phyloP scores from a whole-genome alignment of 1,140 invertebrate species.

The Apocrypta bakeri region DNA sequence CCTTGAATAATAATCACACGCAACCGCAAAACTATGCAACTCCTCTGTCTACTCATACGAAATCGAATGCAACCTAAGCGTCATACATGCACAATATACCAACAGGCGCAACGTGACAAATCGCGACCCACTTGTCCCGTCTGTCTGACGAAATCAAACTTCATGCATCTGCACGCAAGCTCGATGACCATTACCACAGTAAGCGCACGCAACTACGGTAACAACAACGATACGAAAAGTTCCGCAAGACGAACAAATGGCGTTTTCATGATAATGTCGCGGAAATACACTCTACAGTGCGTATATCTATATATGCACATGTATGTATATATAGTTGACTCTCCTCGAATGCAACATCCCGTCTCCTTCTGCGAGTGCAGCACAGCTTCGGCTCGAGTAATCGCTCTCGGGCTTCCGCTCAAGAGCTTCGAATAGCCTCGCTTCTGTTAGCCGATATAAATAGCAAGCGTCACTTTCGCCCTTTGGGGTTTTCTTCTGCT shows the following conservation, averaged over 20 bases:
- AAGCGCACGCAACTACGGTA: no score
- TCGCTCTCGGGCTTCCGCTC: conserved; percentile 18
- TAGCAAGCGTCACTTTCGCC: neutral
- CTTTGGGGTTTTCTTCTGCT: neutral
- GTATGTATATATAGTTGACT: neutral
- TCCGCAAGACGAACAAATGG: neutral
- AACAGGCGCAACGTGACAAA: no score
- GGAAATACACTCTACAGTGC: neutral
- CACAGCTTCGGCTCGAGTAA: neutral
- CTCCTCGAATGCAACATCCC: neutral
- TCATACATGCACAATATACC: no score
- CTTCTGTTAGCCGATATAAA: neutral
- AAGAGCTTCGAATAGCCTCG: neutral
- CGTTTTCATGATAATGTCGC: neutral
- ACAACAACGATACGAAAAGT: neutral
- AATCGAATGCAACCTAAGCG: no score
- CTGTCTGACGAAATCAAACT: neutral
- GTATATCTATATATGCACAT: no score
- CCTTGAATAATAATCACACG: no score
- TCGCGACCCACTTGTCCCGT: neutral
- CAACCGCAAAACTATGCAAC: no score
- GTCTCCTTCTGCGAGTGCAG: neutral
- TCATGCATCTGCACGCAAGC: neutral
- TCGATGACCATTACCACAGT: neutral
- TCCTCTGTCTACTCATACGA: no score